These are phyloP conservation scores for Limnephilus lunatus DNA, from an alignment of 2,888 invertebrate species.

Conservation along the genomic window DNA sequence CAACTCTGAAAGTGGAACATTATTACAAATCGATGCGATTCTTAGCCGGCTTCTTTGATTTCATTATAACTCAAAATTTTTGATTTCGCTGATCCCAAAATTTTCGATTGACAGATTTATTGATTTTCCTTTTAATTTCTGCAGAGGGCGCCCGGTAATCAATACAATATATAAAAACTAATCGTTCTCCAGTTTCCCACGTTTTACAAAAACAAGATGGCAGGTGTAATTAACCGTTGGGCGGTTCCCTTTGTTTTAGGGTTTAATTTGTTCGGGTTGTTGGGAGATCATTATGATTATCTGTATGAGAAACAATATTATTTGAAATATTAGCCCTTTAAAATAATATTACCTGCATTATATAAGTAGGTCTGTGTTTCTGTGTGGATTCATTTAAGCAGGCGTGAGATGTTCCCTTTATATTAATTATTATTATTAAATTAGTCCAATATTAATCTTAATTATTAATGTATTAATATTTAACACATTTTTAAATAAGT, in stretches of 20 bases:
- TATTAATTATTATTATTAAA: background rate
- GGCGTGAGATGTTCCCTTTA: background rate
- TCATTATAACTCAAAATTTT: background rate
- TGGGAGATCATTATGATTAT: conserved; percentile 50
- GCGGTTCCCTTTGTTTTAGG: conserved; percentile 68
- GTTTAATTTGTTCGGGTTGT: conserved; percentile 65
- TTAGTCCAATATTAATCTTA: background rate
- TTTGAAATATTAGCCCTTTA: conserved; percentile 23
- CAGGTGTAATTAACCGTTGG: conserved; percentile 69
- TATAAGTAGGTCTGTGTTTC: background rate
- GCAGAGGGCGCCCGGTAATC: background rate
- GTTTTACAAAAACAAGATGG: conserved; percentile 62
- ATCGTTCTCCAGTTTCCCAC: conserved; percentile 50
- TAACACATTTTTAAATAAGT: background rate
- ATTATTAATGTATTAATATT: background rate
- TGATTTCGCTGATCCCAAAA: background rate
- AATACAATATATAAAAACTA: conserved; percentile 15
- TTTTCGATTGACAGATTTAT: conserved; percentile 4
- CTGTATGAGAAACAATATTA: conserved; percentile 33
- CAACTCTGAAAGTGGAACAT: too few species aligned
- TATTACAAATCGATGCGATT: too few species aligned
- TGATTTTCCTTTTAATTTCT: background rate
- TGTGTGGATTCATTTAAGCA: background rate
- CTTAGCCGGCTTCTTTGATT: background rate
- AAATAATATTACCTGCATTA: background rate